Base-by-base conservation (phyloP, 92 coral and sea anemone genomes). In the Parazoanthus darwini region DNA sequence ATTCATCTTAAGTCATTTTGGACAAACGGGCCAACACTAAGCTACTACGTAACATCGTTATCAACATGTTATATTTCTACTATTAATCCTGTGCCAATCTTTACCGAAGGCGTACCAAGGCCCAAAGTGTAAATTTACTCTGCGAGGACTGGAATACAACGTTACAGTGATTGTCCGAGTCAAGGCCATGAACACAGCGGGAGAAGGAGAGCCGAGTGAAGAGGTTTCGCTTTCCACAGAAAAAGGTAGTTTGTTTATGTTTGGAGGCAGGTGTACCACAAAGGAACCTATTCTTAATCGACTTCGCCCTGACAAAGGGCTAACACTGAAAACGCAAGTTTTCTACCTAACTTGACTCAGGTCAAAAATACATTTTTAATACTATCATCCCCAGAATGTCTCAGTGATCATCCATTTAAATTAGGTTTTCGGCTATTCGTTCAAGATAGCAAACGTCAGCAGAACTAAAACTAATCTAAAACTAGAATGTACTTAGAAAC, bases 151-250 rank as follows among this genome's bases (percentile, higher is more conserved):
- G 86, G 94, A 93, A 36, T 95, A 95, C 90, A 95, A 95, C 78
- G 92, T 93, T 10, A 95, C 94, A 20, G 94, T 93, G 10, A 74
- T 91, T 25, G 94, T 94, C 74, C 96, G 94, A 82, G 96, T 95
- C 76, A 95, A 90, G 83, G 98, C 96, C 65, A 82, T 93, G 86
- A 95, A 95, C 86, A 93, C 98, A 80, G 98, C 94, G 85, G 98
- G 98, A 4, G 92, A 88, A 33, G 89, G 98, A 87, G 94, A 95
- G 33, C 96, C 96, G 63, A 95, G 98, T 65, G 94, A 90, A 10
- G 98, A 95, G 87, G 93, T 95, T 4, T 95, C 96, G 11, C 86
- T 95, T 15, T 93, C 94, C 4, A 95, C 98, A 50, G 93, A 95
- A 74, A 95, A 91, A 90, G 98, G 98, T 94, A 71, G 26, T 29